Evolutionary conservation across 2,888 invertebrate genomes (phyloP), one percentile per base, ranked within the genome.

Genomic region (Camptogramma bilineatum): DNA sequence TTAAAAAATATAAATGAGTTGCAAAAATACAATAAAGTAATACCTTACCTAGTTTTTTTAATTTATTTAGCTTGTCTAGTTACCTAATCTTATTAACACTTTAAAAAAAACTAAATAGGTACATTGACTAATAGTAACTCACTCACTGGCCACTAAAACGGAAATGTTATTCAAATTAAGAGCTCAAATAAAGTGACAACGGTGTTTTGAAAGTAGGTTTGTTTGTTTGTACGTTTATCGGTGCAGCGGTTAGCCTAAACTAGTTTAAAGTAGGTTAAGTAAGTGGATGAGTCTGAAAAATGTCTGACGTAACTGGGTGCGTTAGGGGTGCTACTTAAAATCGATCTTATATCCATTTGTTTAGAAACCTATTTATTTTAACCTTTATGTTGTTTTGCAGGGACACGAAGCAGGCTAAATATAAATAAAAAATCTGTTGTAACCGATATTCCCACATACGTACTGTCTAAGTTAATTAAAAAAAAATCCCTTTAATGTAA

Each of bases 261-360:
- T 62, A 66, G 60, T 64, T 68, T 24, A 46, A 68, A 52, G 53
- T 68, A 62, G 63, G 65, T 34, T 34, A 59, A 63, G 65, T 44
- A 28, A 64, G 10, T 63, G 16, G 52, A 48, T 50, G 1, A 42
- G 34, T 0, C 34, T 46, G n/a, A 57, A 48, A 24, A 13, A 48
- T 42, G 21, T 31, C 16, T 59, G 68, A 66, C 19, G 63, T 57
- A 51, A 70, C 13, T 34, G 4, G 3, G 21, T 9, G 46, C 0
- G 16, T 61, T 31, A 18, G 18, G 64, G 64, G 54, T 70, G 68
- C 24, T 68, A 44, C 44, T 44, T 17, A 17, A 16, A 34, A 42
- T 3, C 13, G 13, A 34, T 34, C 13, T 39, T 34, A 10, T 34
- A 0, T 31, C 10, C 31, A 0, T 9, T 9, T 31, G 8, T 9